Evolutionary conservation across 2,797 vertebrate genomes (phyloP).

Genomic region (Carapus acus): DNA sequence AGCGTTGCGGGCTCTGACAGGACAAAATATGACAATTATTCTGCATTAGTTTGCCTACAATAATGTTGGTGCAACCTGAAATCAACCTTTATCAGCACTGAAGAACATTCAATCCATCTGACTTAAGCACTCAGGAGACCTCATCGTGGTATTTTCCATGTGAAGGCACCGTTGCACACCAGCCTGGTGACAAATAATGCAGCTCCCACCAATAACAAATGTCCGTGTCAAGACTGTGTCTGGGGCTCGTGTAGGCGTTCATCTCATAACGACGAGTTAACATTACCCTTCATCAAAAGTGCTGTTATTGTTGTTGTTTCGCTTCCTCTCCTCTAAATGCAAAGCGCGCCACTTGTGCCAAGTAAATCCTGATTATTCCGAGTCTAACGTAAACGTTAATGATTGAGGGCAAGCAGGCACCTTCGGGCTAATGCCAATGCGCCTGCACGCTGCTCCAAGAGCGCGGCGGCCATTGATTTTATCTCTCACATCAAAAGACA

Average conservation of each 20-base stretch:
- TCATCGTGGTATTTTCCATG: constrained; percentile 71
- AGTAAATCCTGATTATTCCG: constrained; percentile 71
- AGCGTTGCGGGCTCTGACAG: constrained; percentile 54
- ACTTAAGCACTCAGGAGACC: constrained; percentile 69
- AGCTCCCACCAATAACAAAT: constrained; percentile 66
- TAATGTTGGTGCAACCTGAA: constrained; percentile 64
- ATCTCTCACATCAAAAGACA: constrained; percentile 99
- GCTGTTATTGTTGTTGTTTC: constrained; percentile 16
- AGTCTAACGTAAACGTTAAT: constrained; percentile 67
- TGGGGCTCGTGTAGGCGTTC: constrained; percentile 45
- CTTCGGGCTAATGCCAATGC: constrained; percentile 92
- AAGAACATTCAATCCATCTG: constrained; percentile 71
- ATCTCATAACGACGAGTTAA: constrained; percentile 55
- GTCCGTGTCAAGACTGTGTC: constrained; percentile 57
- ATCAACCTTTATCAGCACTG: constrained; percentile 73
- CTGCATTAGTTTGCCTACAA: constrained; percentile 71
- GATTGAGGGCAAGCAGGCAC: constrained; percentile 71
- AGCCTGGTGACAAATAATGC: constrained; percentile 68
- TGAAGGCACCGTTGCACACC: constrained; percentile 71
- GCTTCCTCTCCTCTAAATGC: constrained; percentile 12
- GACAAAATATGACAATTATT: constrained; percentile 69
- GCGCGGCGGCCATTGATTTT: constrained; percentile 96
- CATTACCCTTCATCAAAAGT: constrained; percentile 44
- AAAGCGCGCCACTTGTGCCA: not conserved
- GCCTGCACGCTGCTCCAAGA: constrained; percentile 82